Base-by-base conservation (phyloP, 1,140 invertebrate species). In the Brachionus rotundiformis region DNA sequence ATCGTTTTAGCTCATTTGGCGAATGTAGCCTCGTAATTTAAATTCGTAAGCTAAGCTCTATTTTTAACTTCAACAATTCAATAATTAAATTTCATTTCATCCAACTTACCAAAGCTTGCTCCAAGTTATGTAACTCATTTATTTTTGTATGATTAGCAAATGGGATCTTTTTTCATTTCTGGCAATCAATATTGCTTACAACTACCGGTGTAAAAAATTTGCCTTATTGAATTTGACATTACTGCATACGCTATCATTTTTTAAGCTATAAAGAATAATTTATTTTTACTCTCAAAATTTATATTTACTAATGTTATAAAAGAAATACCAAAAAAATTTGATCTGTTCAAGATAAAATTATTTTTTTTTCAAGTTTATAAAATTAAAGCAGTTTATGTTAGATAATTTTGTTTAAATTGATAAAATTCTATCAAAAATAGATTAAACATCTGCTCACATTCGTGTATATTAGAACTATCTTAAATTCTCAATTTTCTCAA, bases 391-490 rank as follows among this genome's bases (percentile, higher is more conserved):
- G 16, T 19, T 49, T 7, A 23, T 16, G 13, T 47, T n/a, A 6
- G 47, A 54, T 54, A 19, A 19, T 54, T 54, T 25, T 54, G n/a
- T 16, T 16, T 54, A 2, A 54, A 54, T 16, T 19, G 47, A 54
- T 54, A 7, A 54, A 54, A 54, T 54, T 25, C 36, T 11, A 10
- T 1, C 36, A 1, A 39, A 1, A 6, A 39, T 11, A 6, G 47
- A 54, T 16, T 16, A 54, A 54, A 54, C 47, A 54, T 54, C n/a
- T 54, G 47, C 47, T 54, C 47, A 54, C 47, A 54, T 54, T 54
- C 8, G n/a, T 19, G 23, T 19, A 19, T 23, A 19, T 49, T 49
- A 49, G 19, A 39, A 2, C 19, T 8, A 54, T 8, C 47, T 19
- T 19, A 19, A 8, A 19, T 19, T 16, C 6, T 54, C n/a, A 8